phyloP scores from a whole-genome alignment of 1,140 invertebrate species.

The Trichonephila clavipes region DNA sequence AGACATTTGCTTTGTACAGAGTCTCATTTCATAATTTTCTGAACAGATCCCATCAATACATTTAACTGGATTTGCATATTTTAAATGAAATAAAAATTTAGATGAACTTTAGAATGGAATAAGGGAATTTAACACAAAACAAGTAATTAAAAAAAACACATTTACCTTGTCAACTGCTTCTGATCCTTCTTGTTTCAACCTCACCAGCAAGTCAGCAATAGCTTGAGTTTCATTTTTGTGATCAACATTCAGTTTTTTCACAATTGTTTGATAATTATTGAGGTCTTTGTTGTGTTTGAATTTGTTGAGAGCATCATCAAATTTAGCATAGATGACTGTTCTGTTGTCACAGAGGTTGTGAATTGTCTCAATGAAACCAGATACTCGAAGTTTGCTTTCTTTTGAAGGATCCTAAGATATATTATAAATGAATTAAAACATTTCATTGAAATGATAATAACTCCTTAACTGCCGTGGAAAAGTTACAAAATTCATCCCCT shows the following conservation, averaged over 20 bases:
- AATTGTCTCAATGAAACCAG: conserved; percentile 83
- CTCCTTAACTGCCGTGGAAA: no score
- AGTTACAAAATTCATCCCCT: no score
- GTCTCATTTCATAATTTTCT: no score
- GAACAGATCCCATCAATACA: no score
- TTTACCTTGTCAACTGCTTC: conserved; percentile 85
- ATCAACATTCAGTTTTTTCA: conserved; percentile 85
- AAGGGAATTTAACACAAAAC: no score
- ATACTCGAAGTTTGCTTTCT: conserved; percentile 78
- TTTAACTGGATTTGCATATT: no score
- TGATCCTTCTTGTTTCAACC: conserved; percentile 85
- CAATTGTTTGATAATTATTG: conserved; percentile 82
- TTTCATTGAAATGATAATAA: no score
- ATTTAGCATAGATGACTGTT: conserved; percentile 84
- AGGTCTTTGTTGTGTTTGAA: conserved; percentile 86
- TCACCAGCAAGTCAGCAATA: conserved; percentile 84
- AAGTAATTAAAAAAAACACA: background rate
- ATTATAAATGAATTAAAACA: no score
- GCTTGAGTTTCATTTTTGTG: conserved; percentile 85
- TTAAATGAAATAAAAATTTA: no score
- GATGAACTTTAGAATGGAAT: no score
- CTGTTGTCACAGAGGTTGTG: conserved; percentile 85
- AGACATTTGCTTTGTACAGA: no score
- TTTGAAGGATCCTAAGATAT: conserved; percentile 71
- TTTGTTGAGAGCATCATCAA: conserved; percentile 86